These are phyloP conservation scores for Eptatretus atami DNA, from an alignment of 2,797 vertebrate species.

Conservation along the genomic window DNA sequence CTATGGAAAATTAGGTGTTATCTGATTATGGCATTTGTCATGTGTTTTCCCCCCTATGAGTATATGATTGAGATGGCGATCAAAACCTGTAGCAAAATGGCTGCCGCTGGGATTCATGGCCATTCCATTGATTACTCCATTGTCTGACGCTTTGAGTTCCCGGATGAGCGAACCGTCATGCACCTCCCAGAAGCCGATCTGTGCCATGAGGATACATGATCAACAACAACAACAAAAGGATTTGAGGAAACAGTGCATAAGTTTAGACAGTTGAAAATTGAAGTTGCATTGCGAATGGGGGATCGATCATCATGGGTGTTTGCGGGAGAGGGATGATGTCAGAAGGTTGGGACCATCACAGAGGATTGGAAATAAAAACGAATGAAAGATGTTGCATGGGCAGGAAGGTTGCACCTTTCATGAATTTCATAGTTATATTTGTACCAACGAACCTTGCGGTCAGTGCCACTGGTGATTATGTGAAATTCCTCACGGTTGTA, in stretches of 20 bases:
- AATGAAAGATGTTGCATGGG: background rate
- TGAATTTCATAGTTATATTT: conserved; percentile 6
- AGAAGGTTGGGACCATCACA: no score
- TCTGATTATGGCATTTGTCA: no score
- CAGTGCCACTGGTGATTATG: conserved; percentile 40
- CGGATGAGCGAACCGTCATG: conserved; percentile 29
- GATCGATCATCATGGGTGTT: no score
- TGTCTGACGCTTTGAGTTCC: conserved; percentile 29
- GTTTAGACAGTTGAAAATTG: no score
- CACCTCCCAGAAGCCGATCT: conserved; percentile 54
- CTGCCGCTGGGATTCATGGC: conserved; percentile 28
- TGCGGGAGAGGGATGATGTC: no score
- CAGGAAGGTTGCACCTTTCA: background rate
- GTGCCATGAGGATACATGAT: background rate
- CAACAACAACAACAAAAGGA: background rate
- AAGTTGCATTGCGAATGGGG: no score
- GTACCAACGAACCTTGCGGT: conserved; percentile 24
- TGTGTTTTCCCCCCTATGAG: no score
- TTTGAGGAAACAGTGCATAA: background rate
- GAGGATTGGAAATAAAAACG: no score
- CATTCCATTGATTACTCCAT: conserved; percentile 37
- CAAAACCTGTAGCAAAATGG: conserved; percentile 34
- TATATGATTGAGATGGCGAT: no score
- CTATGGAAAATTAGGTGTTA: background rate
- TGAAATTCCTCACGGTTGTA: conserved; percentile 56